phyloP scores from a whole-genome alignment of 2,113 vertebrate genomes.

The Apodemus sylvaticus region DNA sequence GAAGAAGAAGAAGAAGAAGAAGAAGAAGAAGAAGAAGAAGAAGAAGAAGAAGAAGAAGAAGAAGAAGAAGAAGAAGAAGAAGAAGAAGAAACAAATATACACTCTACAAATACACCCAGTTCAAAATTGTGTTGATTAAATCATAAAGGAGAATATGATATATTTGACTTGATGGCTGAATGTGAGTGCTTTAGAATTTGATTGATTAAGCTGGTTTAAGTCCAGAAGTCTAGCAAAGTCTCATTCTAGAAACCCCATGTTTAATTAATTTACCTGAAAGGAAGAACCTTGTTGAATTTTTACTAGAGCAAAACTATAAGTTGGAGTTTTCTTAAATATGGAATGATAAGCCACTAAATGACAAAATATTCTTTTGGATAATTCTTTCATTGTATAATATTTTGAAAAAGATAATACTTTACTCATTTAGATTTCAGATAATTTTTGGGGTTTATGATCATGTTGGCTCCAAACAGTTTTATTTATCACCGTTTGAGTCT shows the following conservation, averaged over 20 bases:
- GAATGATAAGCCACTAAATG: not conserved
- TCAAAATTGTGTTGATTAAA: slow-evolving; percentile 19
- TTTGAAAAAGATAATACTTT: not conserved
- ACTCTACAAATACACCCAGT: not conserved
- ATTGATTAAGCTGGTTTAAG: not conserved
- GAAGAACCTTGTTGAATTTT: not conserved
- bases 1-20: too few species aligned
- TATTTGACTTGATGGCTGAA: not conserved
- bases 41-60: too few species aligned
- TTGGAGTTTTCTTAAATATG: not conserved
- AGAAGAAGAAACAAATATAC: not conserved
- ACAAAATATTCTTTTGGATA: not conserved
- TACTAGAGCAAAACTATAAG: not conserved
- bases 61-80: too few species aligned
- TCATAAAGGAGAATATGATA: not conserved
- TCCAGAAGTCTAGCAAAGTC: not conserved
- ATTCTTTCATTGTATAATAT: not conserved
- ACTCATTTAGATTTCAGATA: not conserved
- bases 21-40: too few species aligned
- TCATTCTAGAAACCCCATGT: not conserved
- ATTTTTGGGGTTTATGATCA: not conserved
- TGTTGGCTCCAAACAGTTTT: slow-evolving; percentile 8
- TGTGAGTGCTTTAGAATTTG: not conserved
- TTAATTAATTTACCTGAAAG: not conserved
- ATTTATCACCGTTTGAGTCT: not conserved